These are phyloP conservation scores for Pseudopodoces humilis DNA, from an alignment of 2,113 vertebrate genomes.

Conservation along the genomic window DNA sequence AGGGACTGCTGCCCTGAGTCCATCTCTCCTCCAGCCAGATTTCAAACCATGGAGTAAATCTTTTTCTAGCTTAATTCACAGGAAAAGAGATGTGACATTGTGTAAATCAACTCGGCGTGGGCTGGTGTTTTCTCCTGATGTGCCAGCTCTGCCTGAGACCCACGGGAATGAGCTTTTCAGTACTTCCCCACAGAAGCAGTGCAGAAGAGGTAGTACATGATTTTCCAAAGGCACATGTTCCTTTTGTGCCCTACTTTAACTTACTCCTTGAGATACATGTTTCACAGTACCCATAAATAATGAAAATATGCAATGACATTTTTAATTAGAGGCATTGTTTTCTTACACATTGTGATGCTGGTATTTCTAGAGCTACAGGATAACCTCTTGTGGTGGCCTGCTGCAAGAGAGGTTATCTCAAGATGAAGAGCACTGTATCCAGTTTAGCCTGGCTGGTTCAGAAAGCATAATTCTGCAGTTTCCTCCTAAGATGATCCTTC, in stretches of 20 bases:
- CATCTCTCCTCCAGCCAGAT: not conserved
- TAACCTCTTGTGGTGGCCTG: not conserved
- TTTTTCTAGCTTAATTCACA: not conserved
- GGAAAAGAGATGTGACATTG: rapidly evolving
- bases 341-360: not conserved
- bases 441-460: not conserved
- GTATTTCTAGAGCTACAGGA: not conserved
- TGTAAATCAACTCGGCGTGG: rapidly evolving
- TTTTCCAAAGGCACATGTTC: not conserved
- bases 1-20: not conserved
- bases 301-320: not conserved
- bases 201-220: not conserved
- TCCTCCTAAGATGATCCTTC: not conserved
- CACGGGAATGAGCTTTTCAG: rapidly evolving
- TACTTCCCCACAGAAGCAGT: not conserved
- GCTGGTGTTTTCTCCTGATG: rapidly evolving
- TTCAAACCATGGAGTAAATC: not conserved
- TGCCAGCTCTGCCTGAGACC: not conserved
- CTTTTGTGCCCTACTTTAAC: not conserved
- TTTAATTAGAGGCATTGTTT: not conserved
- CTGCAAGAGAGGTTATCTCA: not conserved
- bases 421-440: not conserved
- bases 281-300: not conserved
- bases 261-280: not conserved
- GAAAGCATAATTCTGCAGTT: not conserved